Evolutionary conservation across 2,888 invertebrate genomes (phyloP), one percentile per base, ranked within the genome.

Genomic region (Phyto melanocephala): DNA sequence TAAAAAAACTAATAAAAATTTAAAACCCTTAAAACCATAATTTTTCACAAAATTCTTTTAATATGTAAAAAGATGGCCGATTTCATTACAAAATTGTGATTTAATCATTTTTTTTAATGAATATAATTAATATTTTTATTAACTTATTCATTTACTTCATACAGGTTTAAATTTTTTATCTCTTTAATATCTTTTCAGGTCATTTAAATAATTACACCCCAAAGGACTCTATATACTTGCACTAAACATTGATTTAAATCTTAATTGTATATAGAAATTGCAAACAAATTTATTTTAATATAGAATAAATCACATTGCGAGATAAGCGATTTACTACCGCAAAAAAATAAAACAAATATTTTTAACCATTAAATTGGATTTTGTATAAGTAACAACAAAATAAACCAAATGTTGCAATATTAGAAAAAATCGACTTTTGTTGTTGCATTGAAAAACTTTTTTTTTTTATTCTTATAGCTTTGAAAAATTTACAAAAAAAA

Each of bases 271-370:
- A n/a, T n/a, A n/a, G n/a, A n/a, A 75, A 13, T 40, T 72, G 6
- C 35, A 58, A 60, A 28, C 47, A 79, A 8, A 65, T 28, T 28
- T 68, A 42, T 40, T 2, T 20, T 33, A 45, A 45, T 13, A 17
- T 13, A 52, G 28, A 28, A 7, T 28, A 40, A 35, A 28, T 8
- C 45, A 35, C 50, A 17, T n/a, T 37, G 24, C 15, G 15, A 35
- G n/a, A n/a, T 85, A 75, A 50, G 33, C 22, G 42, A 68, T 58
- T 71, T 33, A 11, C 20, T 40, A 47, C 45, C 45, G 5, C 13
- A 35, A 50, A 1, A 58, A 65, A 35, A 7, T 2, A 35, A 8
- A 35, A 50, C 28, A 58, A 71, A 58, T 50, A 65, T 78, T 70
- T 47, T 40, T 37, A 70, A 45, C 22, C 45, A 45, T 40, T 70